These are phyloP conservation scores for Cebidichthys violaceus DNA, from an alignment of 2,113 vertebrate species.

Conservation along the genomic window DNA sequence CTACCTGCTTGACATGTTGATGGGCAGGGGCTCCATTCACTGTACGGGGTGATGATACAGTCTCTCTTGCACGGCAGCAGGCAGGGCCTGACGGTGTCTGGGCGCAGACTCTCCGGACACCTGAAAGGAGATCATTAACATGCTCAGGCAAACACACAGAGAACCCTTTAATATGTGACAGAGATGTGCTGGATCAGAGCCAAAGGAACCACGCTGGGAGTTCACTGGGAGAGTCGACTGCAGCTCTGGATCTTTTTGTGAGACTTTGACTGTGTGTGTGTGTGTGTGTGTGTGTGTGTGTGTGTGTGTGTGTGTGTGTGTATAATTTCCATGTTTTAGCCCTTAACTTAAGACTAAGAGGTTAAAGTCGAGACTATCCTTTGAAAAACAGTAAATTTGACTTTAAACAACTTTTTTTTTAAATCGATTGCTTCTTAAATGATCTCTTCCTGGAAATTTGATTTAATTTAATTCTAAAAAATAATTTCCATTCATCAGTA, in stretches of 20 bases:
- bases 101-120: conserved; percentile 95
- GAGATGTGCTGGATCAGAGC: conserved; percentile 33
- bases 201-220: conserved; percentile 13
- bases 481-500: background rate
- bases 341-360: background rate
- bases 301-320: background rate
- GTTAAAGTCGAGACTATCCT: background rate
- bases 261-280: background rate
- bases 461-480: background rate
- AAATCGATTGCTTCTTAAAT: background rate
- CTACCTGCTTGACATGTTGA: conserved; percentile 91
- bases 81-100: conserved; percentile 95
- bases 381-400: background rate
- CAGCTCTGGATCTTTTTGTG: background rate
- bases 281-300: background rate
- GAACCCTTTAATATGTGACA: conserved; percentile 8
- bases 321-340: background rate
- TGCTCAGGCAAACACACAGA: conserved; percentile 27
- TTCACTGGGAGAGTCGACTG: background rate
- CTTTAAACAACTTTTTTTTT: background rate
- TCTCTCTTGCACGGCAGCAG: conserved; percentile 95
- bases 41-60: conserved; percentile 92
- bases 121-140: conserved; percentile 73
- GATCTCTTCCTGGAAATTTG: background rate
- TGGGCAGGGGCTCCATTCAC: conserved; percentile 92